Evolutionary conservation across 2,113 vertebrate species (phyloP).

Genomic region (Seriola aureovittata): DNA sequence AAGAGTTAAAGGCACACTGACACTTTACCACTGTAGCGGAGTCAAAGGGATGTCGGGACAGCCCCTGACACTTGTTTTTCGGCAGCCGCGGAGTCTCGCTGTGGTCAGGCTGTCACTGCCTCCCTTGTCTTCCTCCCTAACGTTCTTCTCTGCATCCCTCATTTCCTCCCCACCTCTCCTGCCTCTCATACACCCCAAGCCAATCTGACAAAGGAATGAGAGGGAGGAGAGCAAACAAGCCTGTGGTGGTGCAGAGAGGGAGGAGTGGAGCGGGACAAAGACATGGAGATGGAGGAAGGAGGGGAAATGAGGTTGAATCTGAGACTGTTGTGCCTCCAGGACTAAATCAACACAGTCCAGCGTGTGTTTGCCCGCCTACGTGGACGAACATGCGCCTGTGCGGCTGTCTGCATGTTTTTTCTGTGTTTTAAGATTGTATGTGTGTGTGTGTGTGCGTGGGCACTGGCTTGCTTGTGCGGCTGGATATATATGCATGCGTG

Average conservation of each 20-base stretch:
- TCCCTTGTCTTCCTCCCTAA: conserved; percentile 4
- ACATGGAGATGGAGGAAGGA: conserved; percentile 30
- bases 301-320: conserved; percentile 41
- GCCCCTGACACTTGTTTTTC: conserved; percentile 29
- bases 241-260: conserved; percentile 45
- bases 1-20: conserved; percentile 10
- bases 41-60: neutral
- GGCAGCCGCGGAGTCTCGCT: conserved; percentile 1
- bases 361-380: neutral
- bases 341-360: conserved; percentile 17
- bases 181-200: conserved; percentile 24
- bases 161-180: conserved; percentile 17
- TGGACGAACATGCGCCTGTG: conserved; percentile 10
- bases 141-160: conserved; percentile 9
- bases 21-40: neutral
- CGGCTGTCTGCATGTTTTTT: neutral
- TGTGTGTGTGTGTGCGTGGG: conserved; percentile 15
- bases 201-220: conserved; percentile 53
- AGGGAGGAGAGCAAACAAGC: conserved; percentile 58
- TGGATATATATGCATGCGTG: conserved; percentile 3
- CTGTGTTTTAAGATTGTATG: conserved; percentile 2
- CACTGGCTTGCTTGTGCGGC: neutral
- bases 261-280: conserved; percentile 47
- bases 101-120: conserved; percentile 39
- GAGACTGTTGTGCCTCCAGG: conserved; percentile 32